Conservation (phyloP, 92 coral and sea anemone genomes). For the Palythoa caribaeorum region DNA sequence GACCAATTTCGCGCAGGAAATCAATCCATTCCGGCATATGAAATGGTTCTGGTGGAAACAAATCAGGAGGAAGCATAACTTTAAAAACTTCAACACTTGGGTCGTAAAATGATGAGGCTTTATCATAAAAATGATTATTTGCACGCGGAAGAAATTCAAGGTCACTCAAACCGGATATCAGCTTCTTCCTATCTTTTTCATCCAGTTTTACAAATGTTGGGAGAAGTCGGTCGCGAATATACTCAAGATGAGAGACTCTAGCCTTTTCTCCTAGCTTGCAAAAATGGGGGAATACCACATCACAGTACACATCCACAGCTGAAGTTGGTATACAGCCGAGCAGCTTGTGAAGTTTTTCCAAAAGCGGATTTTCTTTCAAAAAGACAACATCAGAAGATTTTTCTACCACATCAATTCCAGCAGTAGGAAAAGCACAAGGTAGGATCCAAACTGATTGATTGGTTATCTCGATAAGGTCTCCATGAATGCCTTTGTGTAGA, state of each 20-base stretch:
- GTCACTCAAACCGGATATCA: constrained; percentile 1
- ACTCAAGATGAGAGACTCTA: constrained; percentile 56
- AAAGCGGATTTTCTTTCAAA: neutral
- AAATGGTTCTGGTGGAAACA: constrained; percentile 71
- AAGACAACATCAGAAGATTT: constrained; percentile 44
- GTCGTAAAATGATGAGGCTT: constrained; percentile 66
- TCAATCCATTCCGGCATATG: constrained; percentile 38
- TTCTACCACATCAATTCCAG: constrained; percentile 57
- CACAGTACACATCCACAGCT: constrained; percentile 62
- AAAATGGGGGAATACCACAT: constrained; percentile 64
- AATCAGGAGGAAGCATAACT: constrained; percentile 56
- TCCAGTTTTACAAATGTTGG: neutral
- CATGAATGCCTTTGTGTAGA: constrained; percentile 56
- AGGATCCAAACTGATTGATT: constrained; percentile 33
- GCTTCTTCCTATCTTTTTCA: neutral
- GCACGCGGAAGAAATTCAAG: constrained; percentile 46
- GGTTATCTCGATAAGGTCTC: constrained; percentile 16
- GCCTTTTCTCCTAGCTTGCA: constrained; percentile 31
- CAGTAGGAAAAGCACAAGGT: constrained; percentile 31
- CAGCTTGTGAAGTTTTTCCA: constrained; percentile 43
- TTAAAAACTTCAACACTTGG: constrained; percentile 62
- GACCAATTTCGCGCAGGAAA: constrained; percentile 63
- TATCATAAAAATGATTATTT: constrained; percentile 11
- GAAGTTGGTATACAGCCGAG: constrained; percentile 50
- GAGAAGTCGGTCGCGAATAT: constrained; percentile 25